Conservation (phyloP, 2,113 vertebrate species). For the Pagrus major region DNA sequence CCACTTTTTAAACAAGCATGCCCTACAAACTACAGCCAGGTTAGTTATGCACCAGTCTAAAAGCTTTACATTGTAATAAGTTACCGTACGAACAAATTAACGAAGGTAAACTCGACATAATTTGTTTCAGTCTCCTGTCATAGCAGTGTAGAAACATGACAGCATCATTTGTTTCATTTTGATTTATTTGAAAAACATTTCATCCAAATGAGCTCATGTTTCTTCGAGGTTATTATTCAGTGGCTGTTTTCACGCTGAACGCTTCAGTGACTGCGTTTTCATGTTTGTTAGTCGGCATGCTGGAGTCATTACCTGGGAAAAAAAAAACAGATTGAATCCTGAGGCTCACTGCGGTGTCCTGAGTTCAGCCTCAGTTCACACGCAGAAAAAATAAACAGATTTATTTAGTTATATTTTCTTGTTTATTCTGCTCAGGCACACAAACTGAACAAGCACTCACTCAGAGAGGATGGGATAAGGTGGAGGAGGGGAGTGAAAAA, state of each 20-base stretch:
- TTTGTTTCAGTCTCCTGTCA: background rate
- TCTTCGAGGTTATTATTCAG: conserved; percentile 37
- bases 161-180: conserved; percentile 15
- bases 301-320: conserved; percentile 37
- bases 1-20: conserved; percentile 69
- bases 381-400: conserved; percentile 11
- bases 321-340: conserved; percentile 49
- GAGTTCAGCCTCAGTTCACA: conserved; percentile 57
- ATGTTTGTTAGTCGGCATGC: conserved; percentile 41
- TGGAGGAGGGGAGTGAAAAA: background rate
- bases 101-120: background rate
- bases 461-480: background rate
- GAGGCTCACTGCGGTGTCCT: conserved; percentile 39
- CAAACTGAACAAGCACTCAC: conserved; percentile 4
- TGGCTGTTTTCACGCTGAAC: conserved; percentile 24
- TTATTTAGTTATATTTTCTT: conserved; percentile 9
- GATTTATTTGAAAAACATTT: conserved; percentile 32
- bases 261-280: conserved; percentile 33
- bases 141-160: background rate
- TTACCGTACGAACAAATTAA: background rate
- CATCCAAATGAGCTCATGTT: conserved; percentile 6
- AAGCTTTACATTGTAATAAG: background rate
- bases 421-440: conserved; percentile 28
- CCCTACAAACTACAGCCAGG: conserved; percentile 39
- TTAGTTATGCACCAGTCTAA: background rate